Base-by-base conservation (phyloP, 2,888 invertebrate species). In the Leptopilina syphax region DNA sequence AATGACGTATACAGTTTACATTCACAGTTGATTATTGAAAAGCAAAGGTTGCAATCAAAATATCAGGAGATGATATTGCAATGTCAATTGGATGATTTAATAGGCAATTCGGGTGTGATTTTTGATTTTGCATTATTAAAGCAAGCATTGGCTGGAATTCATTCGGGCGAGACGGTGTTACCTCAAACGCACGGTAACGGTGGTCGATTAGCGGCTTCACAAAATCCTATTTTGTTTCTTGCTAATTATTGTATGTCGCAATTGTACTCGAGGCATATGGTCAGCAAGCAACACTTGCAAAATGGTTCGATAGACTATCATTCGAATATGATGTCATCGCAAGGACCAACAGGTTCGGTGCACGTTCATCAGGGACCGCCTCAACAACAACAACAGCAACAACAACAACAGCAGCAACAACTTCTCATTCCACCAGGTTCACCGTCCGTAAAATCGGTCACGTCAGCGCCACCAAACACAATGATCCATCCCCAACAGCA, bases 231-330 rank as follows among this genome's bases (percentile, higher is more conserved):
- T 65, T 92, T 96, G 84, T 94, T 96, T 88, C 93, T 96, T 82
- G 95, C 95, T 78, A 96, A 96, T 90, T 96, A 96, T 89, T 96
- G 96, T 91, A 95, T 95, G 94, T 95, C 95, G 24, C 95, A 95
- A 89, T 90, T 96, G 81, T 95, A 95, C 90, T 94, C 95, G 80
- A 93, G 95, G 67, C 95, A 95, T 88, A 93, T 95, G 50, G 90
- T 95, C 34, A 93, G 93, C 81, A 94, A 94, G 87, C 94, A 94
- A 85, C 92, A 93, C 66, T 88, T 93, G 84, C 92, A 93, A 77
- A 94, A 94, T 88, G 94, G 94, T 50, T 90, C 91, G 76, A 90
- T 92, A 76, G 92, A 92, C 79, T 92, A 92, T 80, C 88, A 90
- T 76, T 87, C 88, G 44, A 87, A 86, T 65, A 86, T 88, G 83